Base-by-base conservation (phyloP, 2,113 vertebrate species). In the Dromas ardeola region DNA sequence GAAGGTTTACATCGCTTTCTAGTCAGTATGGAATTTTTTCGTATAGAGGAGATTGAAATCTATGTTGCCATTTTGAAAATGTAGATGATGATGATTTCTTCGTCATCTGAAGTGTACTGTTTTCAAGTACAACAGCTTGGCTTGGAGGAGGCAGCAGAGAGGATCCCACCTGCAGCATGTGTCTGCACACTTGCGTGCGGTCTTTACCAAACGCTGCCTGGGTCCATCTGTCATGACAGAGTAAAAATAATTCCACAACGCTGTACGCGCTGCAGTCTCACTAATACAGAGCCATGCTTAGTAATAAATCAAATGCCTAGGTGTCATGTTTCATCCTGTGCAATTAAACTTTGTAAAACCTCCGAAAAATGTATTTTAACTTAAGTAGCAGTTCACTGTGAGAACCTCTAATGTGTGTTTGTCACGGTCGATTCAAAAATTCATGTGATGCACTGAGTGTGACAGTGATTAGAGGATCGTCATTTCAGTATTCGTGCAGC, bases 141-240 rank as follows among this genome's bases (percentile, higher is more conserved):
- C 88, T 95, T 95, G 94, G 96, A 92, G 96, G 91, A 94, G 95
- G 91, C 71, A 88, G 86, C 86, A 93, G 77, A 85, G 81, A 96
- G 70, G 56, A 84, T 90, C 92, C 90, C 86, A 95, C 95, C 95
- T 93, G 96, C 93, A 87, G 86, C 83, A 92, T 84, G 88, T 69
- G 93, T 95, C 88, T 95, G 90, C 92, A 93, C 76, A 32, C 71
- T 96, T 78, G 79, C 67, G 90, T 30, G 0, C 47, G 62, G 52
- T 69, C 93, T 85, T 93, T 93, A 80, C 69, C 58, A 86, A 96
- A 66, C n/a, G 2, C 81, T 96, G 94, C 84, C 81, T 70, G 32
- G 69, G 73, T 89, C 93, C 91, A 95, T 97, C 95, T 95, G 95
- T 97, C 91, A 95, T 95, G 96, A 90, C 91, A 89, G 88, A 87